Base-by-base conservation (phyloP, 2,888 invertebrate genomes). In the Chouioia cunea region DNA sequence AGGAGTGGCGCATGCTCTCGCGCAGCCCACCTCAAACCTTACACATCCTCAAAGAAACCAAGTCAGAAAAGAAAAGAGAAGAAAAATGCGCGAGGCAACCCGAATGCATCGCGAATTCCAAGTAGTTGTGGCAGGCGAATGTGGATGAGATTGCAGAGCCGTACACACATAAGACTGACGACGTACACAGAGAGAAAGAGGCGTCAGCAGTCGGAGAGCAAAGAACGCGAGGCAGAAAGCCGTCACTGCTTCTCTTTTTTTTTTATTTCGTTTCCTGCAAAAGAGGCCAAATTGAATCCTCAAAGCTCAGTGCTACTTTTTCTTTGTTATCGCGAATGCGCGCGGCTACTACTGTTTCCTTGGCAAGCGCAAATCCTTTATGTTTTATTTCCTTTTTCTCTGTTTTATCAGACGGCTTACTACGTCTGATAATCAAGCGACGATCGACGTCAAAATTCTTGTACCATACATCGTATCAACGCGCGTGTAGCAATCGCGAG, bases 271-370 rank as follows among this genome's bases (percentile, higher is more conserved):
- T 74, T 76, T 73, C 78, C 79, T 77, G 62, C 59, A 63, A 73
- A 77, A 81, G 80, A 81, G 36, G 36, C 36, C 36, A 36, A 83
- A 84, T 84, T 81, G 82, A 83, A 83, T 82, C 80, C 80, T 80
- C 79, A 78, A 77, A 36, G 36, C 36, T 12, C 27, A 27, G 27
- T 27, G 10, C 16, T 53, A 22, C 52, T 22, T 20, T 23, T 50
- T 16, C 14, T 8, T 15, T 18, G 27, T 27, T 27, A n/a, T n/a
- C n/a, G n/a, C n/a, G n/a, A n/a, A 63, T 58, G 52, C 48, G 62
- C 56, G 64, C 22, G 53, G 43, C 15, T 44, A 48, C 23, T 18
- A 27, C 44, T 52, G 52, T 16, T 36, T 36, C 36, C 36, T 36
- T 36, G 36, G 36, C 36, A 36, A 52, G 23, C 60, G 54, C 6